phyloP scores from a whole-genome alignment of 1,140 invertebrate species.

The Zaprionus vittiger region DNA sequence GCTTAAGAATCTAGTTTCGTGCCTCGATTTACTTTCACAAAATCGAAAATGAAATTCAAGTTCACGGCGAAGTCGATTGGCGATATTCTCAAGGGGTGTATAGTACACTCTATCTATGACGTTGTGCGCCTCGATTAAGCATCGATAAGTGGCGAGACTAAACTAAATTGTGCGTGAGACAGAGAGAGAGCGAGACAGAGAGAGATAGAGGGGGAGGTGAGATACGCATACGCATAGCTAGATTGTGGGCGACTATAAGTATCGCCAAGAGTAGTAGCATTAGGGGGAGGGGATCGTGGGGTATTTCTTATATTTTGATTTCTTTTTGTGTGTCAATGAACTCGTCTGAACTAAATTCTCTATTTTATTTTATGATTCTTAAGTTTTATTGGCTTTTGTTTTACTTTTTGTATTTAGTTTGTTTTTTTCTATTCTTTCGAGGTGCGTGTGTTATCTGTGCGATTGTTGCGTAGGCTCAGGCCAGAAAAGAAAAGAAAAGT shows the following conservation, averaged over 20 bases:
- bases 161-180: conserved; percentile 14
- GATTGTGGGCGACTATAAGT: conserved; percentile 44
- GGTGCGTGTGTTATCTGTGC: conserved; percentile 64
- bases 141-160: conserved; percentile 41
- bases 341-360: conserved; percentile 74
- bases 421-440: conserved; percentile 55
- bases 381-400: conserved; percentile 54
- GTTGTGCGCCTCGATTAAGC: conserved; percentile 21
- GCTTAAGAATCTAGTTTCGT: conserved; percentile 19
- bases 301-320: conserved; percentile 69
- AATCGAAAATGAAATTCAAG: conserved; percentile 69
- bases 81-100: conserved; percentile 19
- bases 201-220: not conserved
- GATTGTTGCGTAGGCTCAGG: conserved; percentile 65
- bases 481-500: conserved; percentile 73
- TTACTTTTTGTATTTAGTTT: conserved; percentile 47
- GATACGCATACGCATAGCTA: conserved; percentile 23
- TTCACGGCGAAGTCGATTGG: conserved; percentile 56
- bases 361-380: conserved; percentile 61
- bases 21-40: conserved; percentile 60
- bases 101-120: conserved; percentile 19
- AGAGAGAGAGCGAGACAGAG: not conserved
- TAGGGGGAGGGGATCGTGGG: not conserved
- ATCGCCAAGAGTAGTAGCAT: conserved; percentile 35
- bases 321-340: conserved; percentile 80